Percentiles rank a stretch among this genome's conserved stretches.
These are phyloP conservation scores for Phalacrocorax carbo DNA, from an alignment of 2,113 vertebrate species.

Conservation along the genomic window DNA sequence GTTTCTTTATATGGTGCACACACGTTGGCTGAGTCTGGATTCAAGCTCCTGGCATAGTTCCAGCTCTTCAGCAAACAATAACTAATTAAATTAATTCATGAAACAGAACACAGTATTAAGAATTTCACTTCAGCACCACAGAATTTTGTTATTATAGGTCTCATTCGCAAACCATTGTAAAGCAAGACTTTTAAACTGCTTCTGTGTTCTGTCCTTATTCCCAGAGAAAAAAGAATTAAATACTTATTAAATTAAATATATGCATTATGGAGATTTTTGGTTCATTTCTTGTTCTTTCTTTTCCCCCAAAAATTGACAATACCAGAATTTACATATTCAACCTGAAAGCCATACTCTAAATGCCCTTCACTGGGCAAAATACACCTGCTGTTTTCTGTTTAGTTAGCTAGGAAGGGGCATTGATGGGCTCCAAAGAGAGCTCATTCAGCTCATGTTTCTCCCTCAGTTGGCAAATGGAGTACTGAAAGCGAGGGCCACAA, in stretches of 20 bases:
- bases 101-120: constrained; percentile 4
- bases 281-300: not conserved
- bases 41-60: not conserved
- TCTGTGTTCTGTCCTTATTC: not conserved
- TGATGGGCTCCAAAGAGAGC: not conserved
- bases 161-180: not conserved
- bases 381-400: not conserved
- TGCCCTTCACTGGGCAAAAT: not conserved
- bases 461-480: not conserved
- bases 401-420: not conserved
- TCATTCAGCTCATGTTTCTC: not conserved
- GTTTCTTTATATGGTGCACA: not conserved
- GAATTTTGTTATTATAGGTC: not conserved
- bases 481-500: not conserved
- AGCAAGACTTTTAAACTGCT: not conserved
- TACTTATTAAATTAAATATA: not conserved
- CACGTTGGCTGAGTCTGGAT: not conserved
- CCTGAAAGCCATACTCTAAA: not conserved
- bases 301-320: not conserved
- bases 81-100: constrained; percentile 10
- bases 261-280: not conserved
- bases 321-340: not conserved
- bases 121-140: not conserved
- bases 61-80: not conserved
- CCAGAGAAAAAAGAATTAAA: not conserved